Evolutionary conservation across 2,113 vertebrate genomes (phyloP).

Genomic region (Heterochromis multidens): DNA sequence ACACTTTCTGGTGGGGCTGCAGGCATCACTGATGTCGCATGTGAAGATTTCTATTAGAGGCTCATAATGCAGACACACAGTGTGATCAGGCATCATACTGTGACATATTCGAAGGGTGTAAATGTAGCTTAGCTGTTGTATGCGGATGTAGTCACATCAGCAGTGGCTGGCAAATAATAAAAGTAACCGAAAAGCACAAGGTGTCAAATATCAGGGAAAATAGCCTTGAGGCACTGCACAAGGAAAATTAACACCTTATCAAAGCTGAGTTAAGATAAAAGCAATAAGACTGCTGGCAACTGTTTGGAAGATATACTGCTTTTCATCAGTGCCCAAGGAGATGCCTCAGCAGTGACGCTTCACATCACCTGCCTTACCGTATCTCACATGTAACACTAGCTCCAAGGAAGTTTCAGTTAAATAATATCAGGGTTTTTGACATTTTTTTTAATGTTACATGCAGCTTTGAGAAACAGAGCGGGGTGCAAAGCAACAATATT

Average conservation of each 20-base stretch:
- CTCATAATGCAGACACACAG: neutral
- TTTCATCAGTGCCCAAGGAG: constrained; percentile 14
- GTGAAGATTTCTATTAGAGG: neutral
- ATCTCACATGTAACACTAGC: neutral
- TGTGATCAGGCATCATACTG: neutral
- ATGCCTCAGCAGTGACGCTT: neutral
- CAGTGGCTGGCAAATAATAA: neutral
- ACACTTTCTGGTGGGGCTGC: neutral
- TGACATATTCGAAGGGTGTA: neutral
- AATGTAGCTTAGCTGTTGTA: neutral
- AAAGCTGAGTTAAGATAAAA: constrained; percentile 41
- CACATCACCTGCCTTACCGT: constrained; percentile 1
- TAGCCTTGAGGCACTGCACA: neutral
- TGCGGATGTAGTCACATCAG: neutral
- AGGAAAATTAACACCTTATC: constrained; percentile 56
- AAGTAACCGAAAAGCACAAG: neutral
- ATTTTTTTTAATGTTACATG: neutral
- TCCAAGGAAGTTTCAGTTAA: neutral
- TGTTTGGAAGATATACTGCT: constrained; percentile 22
- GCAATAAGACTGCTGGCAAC: constrained; percentile 8
- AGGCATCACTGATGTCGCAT: neutral
- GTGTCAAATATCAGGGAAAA: constrained; percentile 8
- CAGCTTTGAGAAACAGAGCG: neutral
- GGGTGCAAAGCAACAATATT: neutral
- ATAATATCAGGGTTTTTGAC: neutral